Evolutionary conservation across 2,113 vertebrate species (phyloP).

Genomic region (Amphiprion ocellaris): DNA sequence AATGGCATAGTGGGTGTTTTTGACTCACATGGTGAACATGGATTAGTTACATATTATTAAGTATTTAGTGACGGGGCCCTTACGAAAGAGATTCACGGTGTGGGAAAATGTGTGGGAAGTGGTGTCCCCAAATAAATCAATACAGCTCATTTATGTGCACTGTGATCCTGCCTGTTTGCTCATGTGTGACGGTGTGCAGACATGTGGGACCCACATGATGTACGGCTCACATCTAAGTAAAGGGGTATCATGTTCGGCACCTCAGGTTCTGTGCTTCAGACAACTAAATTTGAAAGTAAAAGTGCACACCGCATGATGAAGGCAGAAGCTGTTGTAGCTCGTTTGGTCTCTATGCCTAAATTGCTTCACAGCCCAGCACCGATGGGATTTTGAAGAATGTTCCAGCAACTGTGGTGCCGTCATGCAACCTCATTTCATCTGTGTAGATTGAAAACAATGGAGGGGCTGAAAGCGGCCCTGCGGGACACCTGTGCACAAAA

Average conservation of each 20-base stretch:
- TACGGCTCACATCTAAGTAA: not conserved
- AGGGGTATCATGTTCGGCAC: too few species aligned
- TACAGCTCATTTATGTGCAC: slow-evolving; percentile 10
- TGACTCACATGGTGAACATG: not conserved
- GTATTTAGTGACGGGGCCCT: not conserved
- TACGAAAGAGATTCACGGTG: not conserved
- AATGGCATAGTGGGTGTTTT: not conserved
- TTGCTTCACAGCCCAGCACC: not conserved
- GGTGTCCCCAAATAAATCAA: slow-evolving; percentile 8
- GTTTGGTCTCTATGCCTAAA: not conserved
- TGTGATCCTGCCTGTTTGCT: not conserved
- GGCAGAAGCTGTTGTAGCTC: not conserved
- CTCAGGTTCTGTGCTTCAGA: not conserved
- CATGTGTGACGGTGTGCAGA: slow-evolving; percentile 22
- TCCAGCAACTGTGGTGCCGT: not conserved
- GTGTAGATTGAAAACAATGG: slow-evolving; percentile 30
- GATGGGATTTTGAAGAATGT: not conserved
- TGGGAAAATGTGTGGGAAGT: slow-evolving; percentile 8
- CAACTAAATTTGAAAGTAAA: not conserved
- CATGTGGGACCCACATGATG: not conserved
- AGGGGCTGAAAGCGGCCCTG: slow-evolving; percentile 20
- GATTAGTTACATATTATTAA: slow-evolving; percentile 3
- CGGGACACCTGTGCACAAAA: slow-evolving; percentile 43
- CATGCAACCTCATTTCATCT: slow-evolving; percentile 10
- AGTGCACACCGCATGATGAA: not conserved